A percentile compares a stretch with the other conserved stretches of the same genome.
Conservation (phyloP, 2,888 invertebrate species). For the Artemia sinica region DNA sequence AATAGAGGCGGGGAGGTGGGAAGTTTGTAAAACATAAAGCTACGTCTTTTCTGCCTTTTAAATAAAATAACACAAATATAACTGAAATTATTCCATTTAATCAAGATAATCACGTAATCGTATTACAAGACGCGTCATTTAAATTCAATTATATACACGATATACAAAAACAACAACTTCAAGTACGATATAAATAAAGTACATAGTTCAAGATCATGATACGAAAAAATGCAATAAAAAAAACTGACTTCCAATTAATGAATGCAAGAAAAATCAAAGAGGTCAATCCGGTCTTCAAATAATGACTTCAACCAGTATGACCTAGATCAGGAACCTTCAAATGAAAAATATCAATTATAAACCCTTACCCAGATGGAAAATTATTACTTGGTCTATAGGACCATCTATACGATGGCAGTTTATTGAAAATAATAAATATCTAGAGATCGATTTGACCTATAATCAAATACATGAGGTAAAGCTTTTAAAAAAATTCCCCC, state of each 20-base stretch:
- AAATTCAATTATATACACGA: conserved; percentile 12
- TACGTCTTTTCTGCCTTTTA: no score
- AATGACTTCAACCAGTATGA: conserved; percentile 9
- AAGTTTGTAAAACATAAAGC: no score
- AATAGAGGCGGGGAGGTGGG: no score
- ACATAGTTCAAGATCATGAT: no score
- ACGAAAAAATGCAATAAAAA: no score
- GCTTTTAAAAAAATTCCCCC: neutral
- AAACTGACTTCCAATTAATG: neutral
- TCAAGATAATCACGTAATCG: conserved; percentile 11
- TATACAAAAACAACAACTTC: conserved; percentile 13
- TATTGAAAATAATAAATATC: neutral
- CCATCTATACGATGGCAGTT: neutral
- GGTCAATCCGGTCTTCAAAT: conserved; percentile 5
- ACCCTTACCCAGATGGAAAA: no score
- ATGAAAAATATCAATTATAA: neutral
- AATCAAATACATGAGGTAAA: conserved; percentile 13
- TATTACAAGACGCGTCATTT: conserved; percentile 7
- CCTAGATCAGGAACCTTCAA: conserved; percentile 12
- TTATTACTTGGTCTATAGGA: no score
- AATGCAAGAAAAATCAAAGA: neutral
- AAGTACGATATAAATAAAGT: neutral
- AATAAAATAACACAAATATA: neutral
- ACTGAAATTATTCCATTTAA: conserved; percentile 14
- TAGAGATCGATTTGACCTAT: conserved; percentile 3